A percentile compares a stretch with the other conserved stretches of the same genome.
Evolutionary conservation across 2,113 vertebrate genomes (phyloP).

Genomic region (Rhinolophus ferrumequinum): DNA sequence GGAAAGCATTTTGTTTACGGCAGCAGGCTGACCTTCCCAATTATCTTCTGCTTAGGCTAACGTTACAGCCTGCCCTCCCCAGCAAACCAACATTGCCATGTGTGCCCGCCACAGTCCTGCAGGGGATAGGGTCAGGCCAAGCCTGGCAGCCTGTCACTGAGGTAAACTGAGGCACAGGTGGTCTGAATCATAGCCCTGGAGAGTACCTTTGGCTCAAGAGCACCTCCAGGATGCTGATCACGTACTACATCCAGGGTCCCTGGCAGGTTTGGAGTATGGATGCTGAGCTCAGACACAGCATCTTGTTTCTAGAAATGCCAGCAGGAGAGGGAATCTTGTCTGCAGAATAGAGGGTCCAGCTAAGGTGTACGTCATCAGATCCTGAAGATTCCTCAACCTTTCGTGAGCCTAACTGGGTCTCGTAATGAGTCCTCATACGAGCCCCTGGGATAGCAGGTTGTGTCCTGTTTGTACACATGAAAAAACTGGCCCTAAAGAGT

Average conservation of each 20-base stretch:
- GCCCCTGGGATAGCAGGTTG: neutral
- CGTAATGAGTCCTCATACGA: accelerated
- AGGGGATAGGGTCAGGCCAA: neutral
- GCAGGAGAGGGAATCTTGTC: neutral
- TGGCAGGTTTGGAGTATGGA: neutral
- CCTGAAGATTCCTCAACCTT: neutral
- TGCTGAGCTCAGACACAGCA: neutral
- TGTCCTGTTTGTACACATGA: neutral
- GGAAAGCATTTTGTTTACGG: constrained; percentile 74
- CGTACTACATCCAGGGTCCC: neutral
- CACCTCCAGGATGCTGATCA: neutral
- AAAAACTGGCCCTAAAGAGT: neutral
- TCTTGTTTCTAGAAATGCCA: neutral
- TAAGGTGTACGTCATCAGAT: neutral
- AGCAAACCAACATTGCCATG: neutral
- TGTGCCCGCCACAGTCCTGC: neutral
- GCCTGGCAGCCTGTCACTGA: neutral
- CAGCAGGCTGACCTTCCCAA: constrained; percentile 65
- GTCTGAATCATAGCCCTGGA: neutral
- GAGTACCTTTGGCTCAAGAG: neutral
- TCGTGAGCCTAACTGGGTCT: neutral
- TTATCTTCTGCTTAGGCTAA: constrained; percentile 75
- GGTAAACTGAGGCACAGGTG: neutral
- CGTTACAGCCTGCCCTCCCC: constrained; percentile 55
- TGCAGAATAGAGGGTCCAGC: neutral